Base-by-base conservation (phyloP, 2,113 vertebrate species). In the Rhabdomys dilectus region DNA sequence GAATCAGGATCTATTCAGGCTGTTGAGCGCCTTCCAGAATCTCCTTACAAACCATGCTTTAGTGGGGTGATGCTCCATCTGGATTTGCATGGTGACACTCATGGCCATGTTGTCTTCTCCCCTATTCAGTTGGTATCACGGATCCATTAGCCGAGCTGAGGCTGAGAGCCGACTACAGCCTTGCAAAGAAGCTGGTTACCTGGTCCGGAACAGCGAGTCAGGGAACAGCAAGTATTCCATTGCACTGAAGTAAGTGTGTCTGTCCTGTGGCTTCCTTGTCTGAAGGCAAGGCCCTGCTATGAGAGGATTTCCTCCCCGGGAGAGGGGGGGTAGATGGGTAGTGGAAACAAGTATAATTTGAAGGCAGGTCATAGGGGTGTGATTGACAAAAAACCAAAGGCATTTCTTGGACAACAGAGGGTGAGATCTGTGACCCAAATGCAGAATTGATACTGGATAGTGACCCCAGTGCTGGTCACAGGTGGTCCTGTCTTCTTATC, bases 191-290 rank as follows among this genome's bases (percentile, higher is more conserved):
- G 99, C 99, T 51, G 99, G 99, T 34, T 99, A 99, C 98, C 98
- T 99, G 97, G 99, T 99, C 97, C 99, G 99, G 89, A 99, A 99
- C 98, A 99, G 99, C 58, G 99, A 99, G 98, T 99, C 99, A 0
- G 99, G 99, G 82, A 99, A 98, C 98, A 99, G 99, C 98, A 99
- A 99, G 94, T 99, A 99, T 98, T 99, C 99, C 98, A 99, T 99
- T 6, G 99, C 99, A 3, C 99, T 99, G 22, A 99, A 99, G 99
- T 99, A 98, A 99, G 99, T 98, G 36, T 34, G 4, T 0, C 0
- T 4, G n/a, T 58, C 4, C 17, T 3, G 0, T 4, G 29, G 36
- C 2, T 1, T 29, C 70, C 45, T 62, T 42, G 22, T 24, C 29
- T 29, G 48, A 31, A 36, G 13, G 75, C 48, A 22, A 34, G 77